Evolutionary conservation across 53 echinoderm and acorn worm genomes (phyloP).

Genomic region (Antedon mediterranea): DNA sequence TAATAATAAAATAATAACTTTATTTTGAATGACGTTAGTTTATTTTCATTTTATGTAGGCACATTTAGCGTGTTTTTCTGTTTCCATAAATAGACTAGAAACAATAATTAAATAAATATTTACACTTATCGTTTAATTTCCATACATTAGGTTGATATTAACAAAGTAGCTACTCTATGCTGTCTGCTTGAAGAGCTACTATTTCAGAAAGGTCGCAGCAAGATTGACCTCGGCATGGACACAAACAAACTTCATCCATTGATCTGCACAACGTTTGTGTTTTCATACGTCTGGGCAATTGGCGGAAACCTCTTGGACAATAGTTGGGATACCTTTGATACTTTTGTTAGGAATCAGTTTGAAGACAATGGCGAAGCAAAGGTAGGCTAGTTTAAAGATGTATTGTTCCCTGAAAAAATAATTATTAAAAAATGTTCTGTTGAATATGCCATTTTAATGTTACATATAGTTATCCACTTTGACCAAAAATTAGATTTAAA

Average conservation of each 20-base stretch:
- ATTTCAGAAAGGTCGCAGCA: conserved; percentile 45
- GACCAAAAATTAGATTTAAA: no score
- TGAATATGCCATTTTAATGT: no score
- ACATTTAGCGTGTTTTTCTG: neutral
- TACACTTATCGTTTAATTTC: no score
- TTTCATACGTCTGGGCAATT: conserved; percentile 90
- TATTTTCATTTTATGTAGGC: neutral
- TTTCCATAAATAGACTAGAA: no score
- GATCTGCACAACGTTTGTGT: conserved; percentile 91
- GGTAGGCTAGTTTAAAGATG: conserved; percentile 19
- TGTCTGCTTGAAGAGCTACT: conserved; percentile 70
- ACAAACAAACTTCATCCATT: conserved; percentile 70
- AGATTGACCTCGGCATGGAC: conserved; percentile 52
- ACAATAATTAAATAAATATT: no score
- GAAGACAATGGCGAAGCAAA: conserved; percentile 97
- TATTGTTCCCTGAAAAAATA: neutral
- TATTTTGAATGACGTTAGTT: conserved; percentile 1
- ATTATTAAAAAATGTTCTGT: no score
- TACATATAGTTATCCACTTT: no score
- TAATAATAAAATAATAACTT: neutral
- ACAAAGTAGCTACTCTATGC: conserved; percentile 82
- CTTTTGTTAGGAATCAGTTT: conserved; percentile 95
- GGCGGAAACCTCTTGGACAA: conserved; percentile 78
- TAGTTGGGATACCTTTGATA: conserved; percentile 90
- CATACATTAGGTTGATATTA: conserved; percentile 69